Percentiles rank a stretch among this genome's conserved stretches.
These are phyloP conservation scores for Canis aureus DNA, from an alignment of 2,113 vertebrate species.

Conservation along the genomic window DNA sequence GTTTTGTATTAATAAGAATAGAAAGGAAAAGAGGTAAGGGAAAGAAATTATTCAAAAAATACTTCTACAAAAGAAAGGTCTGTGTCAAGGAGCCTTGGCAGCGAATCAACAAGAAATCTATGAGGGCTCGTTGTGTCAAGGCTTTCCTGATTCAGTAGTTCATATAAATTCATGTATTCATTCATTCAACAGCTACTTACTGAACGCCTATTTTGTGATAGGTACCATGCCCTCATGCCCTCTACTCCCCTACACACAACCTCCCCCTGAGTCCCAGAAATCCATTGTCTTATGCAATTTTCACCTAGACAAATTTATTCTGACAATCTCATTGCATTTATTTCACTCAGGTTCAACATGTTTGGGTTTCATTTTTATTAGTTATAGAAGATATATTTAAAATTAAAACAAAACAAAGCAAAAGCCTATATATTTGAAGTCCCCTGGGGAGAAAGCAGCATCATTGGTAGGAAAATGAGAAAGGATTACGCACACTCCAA, in stretches of 20 bases:
- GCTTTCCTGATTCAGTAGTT: not conserved
- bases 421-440: not conserved
- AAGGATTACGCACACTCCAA: not conserved
- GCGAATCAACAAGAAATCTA: slow-evolving; percentile 52
- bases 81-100: slow-evolving; percentile 69
- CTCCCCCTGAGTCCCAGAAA: not conserved
- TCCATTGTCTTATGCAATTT: slow-evolving; percentile 43
- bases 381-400: not conserved
- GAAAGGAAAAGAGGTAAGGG: slow-evolving; percentile 30
- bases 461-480: not conserved
- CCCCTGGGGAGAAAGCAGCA: not conserved
- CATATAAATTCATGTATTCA: slow-evolving; percentile 51
- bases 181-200: slow-evolving; percentile 21
- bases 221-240: not conserved
- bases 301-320: slow-evolving; percentile 43
- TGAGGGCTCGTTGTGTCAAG: not conserved
- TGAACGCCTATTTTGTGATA: not conserved
- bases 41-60: slow-evolving; percentile 48
- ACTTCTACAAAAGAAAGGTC: slow-evolving; percentile 44
- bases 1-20: slow-evolving; percentile 53
- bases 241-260: not conserved
- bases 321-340: slow-evolving; percentile 43
- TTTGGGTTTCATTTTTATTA: not conserved
- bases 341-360: not conserved
- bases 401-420: slow-evolving; percentile 29